Conservation (phyloP, 1,140 invertebrate genomes). For the Drosophila sturtevanti region DNA sequence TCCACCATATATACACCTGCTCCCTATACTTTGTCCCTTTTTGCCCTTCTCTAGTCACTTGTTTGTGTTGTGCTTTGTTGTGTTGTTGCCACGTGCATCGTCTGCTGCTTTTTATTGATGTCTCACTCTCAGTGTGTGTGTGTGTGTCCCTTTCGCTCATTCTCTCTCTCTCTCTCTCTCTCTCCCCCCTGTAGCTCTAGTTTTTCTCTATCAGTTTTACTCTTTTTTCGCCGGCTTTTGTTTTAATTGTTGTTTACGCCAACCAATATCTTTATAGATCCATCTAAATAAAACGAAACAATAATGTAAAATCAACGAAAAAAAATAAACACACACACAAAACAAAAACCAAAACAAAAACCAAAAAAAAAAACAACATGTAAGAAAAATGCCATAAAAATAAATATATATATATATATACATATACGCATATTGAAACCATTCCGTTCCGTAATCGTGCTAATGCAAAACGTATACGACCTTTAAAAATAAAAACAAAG, state of each 20-base stretch:
- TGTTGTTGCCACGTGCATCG: conserved; percentile 42
- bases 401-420: neutral
- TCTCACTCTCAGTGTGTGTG: conserved; percentile 42
- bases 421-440: conserved; percentile 48
- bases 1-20: conserved; percentile 24
- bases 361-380: conserved; percentile 28
- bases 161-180: conserved; percentile 34
- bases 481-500: conserved; percentile 24
- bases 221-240: conserved; percentile 33
- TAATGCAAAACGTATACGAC: conserved; percentile 70
- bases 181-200: neutral
- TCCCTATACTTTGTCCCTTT: conserved; percentile 1
- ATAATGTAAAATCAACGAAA: conserved; percentile 18
- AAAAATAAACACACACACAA: neutral
- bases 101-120: conserved; percentile 33
- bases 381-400: conserved; percentile 17
- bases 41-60: conserved; percentile 18
- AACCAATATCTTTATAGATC: conserved; percentile 57
- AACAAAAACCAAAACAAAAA: conserved; percentile 3
- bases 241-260: conserved; percentile 47
- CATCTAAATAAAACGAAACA: conserved; percentile 41
- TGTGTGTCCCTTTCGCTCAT: conserved; percentile 23
- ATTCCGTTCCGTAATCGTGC: conserved; percentile 70
- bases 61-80: conserved; percentile 13
- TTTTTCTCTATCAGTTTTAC: conserved; percentile 10